Base-by-base conservation (phyloP, 2,888 invertebrate species). In the Labia minor region DNA sequence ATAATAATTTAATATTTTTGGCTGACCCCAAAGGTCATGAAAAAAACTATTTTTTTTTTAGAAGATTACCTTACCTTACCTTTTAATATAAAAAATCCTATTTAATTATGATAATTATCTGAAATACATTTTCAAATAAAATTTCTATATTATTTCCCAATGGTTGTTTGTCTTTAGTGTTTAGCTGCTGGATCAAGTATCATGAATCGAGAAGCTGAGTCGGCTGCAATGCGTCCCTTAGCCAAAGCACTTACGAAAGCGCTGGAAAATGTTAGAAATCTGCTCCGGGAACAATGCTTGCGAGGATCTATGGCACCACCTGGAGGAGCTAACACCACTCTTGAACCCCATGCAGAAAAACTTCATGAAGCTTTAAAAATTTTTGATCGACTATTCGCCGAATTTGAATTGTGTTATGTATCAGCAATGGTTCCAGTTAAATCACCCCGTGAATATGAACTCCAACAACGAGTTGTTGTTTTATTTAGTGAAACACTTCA, bases 341-440 rank as follows among this genome's bases (percentile, higher is more conserved):
- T 77, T 76, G 63, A 77, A 75, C 75, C 73, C 72, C 78, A 69
- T 73, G 76, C 70, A 19, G 74, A 73, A 66, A 69, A 72, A 62
- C 68, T 75, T 14, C 70, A 72, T 19, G 73, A 73, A 65, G 73
- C 74, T 0, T 70, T 75, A 64, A 89, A 91, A 78, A 92, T 92
- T 72, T 95, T 96, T 78, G 96, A 96, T 78, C 85, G 91, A 68
- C 81, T 98, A 64, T 97, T 99, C 79, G 95, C 98, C 11, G 95
- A 98, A 77, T 99, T 99, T 80, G 99, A 99, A 78, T 81, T 98
- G 72, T 93, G 94, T 75, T 99, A 99, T 79, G 98, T 99, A 11
- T 96, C 95, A 74, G 97, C 96, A 0, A 99, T 99, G 98, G 98
- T 99, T 66, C 96, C 96, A 69, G 98, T 99, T 62, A 99, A 99